phyloP scores from a whole-genome alignment of 2,797 vertebrate genomes.

The Pseudomugil tenellus region DNA sequence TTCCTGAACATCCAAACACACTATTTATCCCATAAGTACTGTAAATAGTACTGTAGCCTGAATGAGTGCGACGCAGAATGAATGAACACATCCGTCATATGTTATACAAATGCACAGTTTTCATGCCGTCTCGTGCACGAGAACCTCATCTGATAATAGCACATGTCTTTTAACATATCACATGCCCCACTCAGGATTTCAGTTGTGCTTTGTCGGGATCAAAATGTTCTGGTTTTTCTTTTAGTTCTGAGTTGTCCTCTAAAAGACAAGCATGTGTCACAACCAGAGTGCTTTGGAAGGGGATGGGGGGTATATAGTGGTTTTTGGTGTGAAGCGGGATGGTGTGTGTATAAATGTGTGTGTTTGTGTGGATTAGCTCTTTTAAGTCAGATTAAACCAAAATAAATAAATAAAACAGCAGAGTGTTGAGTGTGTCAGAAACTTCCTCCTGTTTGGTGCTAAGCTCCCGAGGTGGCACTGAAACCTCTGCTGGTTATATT shows the following conservation, averaged over 20 bases:
- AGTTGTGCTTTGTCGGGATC: constrained; percentile 72
- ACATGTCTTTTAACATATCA: constrained; percentile 68
- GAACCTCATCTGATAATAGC: constrained; percentile 60
- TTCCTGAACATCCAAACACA: constrained; percentile 48
- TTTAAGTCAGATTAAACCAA: constrained; percentile 54
- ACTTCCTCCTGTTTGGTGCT: constrained; percentile 1
- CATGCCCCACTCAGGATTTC: constrained; percentile 83
- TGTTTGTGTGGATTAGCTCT: constrained; percentile 21
- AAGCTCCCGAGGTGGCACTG: background rate
- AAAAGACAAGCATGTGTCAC: constrained; percentile 30
- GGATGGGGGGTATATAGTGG: background rate
- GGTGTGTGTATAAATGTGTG: constrained; percentile 14
- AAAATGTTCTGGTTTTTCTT: constrained; percentile 22
- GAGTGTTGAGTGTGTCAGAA: constrained; percentile 19
- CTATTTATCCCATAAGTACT: constrained; percentile 70
- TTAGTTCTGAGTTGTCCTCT: constrained; percentile 49
- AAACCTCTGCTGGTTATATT: constrained; percentile 10
- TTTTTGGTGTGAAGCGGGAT: constrained; percentile 15
- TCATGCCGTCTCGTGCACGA: constrained; percentile 53
- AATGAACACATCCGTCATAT: constrained; percentile 43
- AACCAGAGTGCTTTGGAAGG: constrained; percentile 25
- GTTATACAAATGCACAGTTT: constrained; percentile 50
- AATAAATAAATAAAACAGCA: constrained; percentile 23
- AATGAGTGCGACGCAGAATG: constrained; percentile 56
- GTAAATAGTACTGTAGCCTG: constrained; percentile 76